These are phyloP conservation scores for Morelia viridis DNA, from an alignment of 2,797 vertebrate genomes.

Conservation along the genomic window DNA sequence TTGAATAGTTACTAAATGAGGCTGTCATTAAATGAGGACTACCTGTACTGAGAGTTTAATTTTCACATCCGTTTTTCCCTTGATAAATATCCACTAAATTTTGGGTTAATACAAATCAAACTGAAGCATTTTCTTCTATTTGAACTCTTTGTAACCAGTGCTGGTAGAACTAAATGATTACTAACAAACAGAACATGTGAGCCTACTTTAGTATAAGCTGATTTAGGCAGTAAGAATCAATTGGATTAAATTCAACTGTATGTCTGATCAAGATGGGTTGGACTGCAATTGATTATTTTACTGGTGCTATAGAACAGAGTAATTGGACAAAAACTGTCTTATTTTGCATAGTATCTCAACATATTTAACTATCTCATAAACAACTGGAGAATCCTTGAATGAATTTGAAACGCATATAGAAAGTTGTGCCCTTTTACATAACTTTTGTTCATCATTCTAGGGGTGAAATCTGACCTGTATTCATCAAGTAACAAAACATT, in stretches of 20 bases:
- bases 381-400: background rate
- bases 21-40: background rate
- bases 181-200: background rate
- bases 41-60: background rate
- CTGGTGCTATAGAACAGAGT: slow-evolving; percentile 26
- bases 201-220: background rate
- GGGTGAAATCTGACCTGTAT: background rate
- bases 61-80: slow-evolving; percentile 3
- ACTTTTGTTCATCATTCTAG: background rate
- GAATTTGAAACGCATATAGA: background rate
- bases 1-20: background rate
- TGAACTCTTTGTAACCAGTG: background rate
- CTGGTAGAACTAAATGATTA: background rate
- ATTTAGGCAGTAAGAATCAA: slow-evolving; percentile 7
- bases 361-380: background rate
- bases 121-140: background rate
- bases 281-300: background rate
- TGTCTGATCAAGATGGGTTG: slow-evolving; percentile 19
- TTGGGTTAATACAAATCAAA: slow-evolving; percentile 44
- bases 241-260: background rate
- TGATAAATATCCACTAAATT: background rate
- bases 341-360: background rate
- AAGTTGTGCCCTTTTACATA: background rate
- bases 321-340: background rate
- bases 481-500: background rate